Evolutionary conservation across 2,888 invertebrate genomes (phyloP).

Genomic region (Lottia scabra): DNA sequence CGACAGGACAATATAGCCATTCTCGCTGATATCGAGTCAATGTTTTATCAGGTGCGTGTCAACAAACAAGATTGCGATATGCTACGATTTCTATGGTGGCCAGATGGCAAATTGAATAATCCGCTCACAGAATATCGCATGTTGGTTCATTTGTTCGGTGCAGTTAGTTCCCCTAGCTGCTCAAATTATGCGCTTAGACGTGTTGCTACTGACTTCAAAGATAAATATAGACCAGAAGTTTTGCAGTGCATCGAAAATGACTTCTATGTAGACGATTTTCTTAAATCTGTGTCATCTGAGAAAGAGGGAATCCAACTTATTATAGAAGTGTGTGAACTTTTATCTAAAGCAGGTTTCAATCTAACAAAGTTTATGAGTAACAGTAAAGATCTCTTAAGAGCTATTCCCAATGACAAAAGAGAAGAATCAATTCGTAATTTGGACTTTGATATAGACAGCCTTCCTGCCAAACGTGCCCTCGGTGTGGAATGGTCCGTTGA

Average conservation of each 20-base stretch:
- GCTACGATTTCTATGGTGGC: conserved; percentile 24
- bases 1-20: conserved; percentile 23
- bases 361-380: neutral
- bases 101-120: neutral
- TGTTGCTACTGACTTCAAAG: neutral
- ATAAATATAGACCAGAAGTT: neutral
- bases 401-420: conserved; percentile 27
- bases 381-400: neutral
- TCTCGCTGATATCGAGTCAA: conserved; percentile 27
- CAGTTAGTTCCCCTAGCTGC: conserved; percentile 12
- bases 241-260: conserved; percentile 14
- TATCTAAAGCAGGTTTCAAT: neutral
- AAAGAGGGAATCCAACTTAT: conserved; percentile 2
- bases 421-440: conserved; percentile 10
- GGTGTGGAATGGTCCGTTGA: conserved; percentile 26
- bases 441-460: neutral
- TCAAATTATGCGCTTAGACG: conserved; percentile 15
- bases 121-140: conserved; percentile 12
- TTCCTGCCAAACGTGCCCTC: conserved; percentile 27
- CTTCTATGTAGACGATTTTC: conserved; percentile 26
- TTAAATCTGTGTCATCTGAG: conserved; percentile 11
- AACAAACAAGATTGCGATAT: conserved; percentile 20
- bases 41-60: conserved; percentile 31
- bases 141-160: conserved; percentile 19
- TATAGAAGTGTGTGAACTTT: neutral